These are phyloP conservation scores for Cyanoliseus patagonus DNA, from an alignment of 2,113 vertebrate species.

Conservation along the genomic window DNA sequence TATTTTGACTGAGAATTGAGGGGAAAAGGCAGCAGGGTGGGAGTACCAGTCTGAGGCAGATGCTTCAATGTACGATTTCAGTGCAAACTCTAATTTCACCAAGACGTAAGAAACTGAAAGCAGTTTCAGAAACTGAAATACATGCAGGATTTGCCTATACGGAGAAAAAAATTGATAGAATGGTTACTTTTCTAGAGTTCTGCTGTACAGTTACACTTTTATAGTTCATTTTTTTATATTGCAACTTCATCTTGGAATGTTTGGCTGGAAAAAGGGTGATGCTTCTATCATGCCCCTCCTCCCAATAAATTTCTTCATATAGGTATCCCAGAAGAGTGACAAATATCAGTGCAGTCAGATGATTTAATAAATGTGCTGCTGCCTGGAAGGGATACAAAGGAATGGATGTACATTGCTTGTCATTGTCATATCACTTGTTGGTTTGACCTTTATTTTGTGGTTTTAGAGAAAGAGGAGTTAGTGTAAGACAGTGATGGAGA, in stretches of 20 bases:
- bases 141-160: not conserved
- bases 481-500: not conserved
- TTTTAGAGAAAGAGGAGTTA: not conserved
- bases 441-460: not conserved
- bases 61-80: not conserved
- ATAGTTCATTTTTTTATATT: not conserved
- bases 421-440: not conserved
- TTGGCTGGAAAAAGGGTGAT: not conserved
- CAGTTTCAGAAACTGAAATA: not conserved
- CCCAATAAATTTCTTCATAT: not conserved
- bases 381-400: not conserved
- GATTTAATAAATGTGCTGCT: not conserved
- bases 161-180: not conserved
- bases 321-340: not conserved
- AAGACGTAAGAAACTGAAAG: not conserved
- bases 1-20: conserved; percentile 39
- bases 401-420: not conserved
- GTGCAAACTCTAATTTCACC: not conserved
- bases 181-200: not conserved
- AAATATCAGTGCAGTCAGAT: not conserved
- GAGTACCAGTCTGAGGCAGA: conserved; percentile 28
- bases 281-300: not conserved
- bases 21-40: not conserved
- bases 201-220: not conserved
- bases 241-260: not conserved